Base-by-base conservation (phyloP, 2,113 vertebrate genomes). In the Lontra canadensis region DNA sequence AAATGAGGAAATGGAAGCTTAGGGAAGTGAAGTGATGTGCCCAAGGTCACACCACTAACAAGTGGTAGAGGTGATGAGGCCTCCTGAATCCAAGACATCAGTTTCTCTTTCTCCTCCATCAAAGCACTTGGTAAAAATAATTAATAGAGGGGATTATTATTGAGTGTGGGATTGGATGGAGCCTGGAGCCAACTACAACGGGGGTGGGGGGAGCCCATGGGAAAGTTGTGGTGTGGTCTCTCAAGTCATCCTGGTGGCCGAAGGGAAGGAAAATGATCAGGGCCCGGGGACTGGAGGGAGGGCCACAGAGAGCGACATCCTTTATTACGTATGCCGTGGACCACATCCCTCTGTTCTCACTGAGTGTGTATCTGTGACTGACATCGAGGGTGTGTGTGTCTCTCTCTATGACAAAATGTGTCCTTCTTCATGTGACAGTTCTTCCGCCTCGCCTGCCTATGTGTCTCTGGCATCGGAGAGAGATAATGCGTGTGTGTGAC, bases 1-100 rank as follows among this genome's bases (percentile, higher is more conserved):
- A 86, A 86, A 89, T 78, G 59, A 91, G 34, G 59, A 96, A 95
- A 83, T 49, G 31, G 94, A 96, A 97, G 39, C 83, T 89, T 90
- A 81, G 34, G 82, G 13, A 81, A 76, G 49, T 80, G 42, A 95
- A 96, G 36, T 92, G 90, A 96, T 4, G 29, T 71, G 89, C 34
- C 89, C 94, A 96, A 97, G 95, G 96, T 96, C 92, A 98, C 59
- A 90, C 34, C 34, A 39, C 29, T 96, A 96, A 96, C 90, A 92
- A 96, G 88, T 59, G 17, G 2, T 93, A 90, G 73, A 95, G 29
- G 67, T 87, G 86, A 74, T 83, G 42, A 89, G 55, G 42, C 36
- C 61, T 87, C 82, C 79, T 21, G 57, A 96, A 94, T 83, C 15
- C 29, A 76, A 93, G 63, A 78, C 61, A 94, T 83, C 20, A 25